phyloP scores from a whole-genome alignment of 2,888 invertebrate genomes.

The Zelleria hepariella region DNA sequence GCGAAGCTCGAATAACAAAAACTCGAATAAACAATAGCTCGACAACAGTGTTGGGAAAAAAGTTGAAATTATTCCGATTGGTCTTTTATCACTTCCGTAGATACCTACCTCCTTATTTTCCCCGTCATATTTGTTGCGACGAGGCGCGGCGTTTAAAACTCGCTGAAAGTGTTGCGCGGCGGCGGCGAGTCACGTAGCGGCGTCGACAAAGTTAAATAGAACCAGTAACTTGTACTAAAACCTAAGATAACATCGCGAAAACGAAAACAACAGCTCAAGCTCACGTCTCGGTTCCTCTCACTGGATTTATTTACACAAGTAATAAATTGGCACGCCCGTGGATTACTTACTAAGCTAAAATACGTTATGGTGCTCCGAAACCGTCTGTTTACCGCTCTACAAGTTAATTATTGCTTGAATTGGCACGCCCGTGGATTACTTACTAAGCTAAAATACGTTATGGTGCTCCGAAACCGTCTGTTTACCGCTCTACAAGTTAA shows the following conservation, averaged over 20 bases:
- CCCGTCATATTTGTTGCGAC: too few relatives aligned
- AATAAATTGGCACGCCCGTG: constrained; percentile 3
- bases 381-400: constrained; percentile 18
- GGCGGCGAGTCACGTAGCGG: background rate
- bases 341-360: constrained; percentile 3
- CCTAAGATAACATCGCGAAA: constrained; percentile 9
- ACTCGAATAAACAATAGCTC: too few relatives aligned
- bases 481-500: constrained; percentile 25
- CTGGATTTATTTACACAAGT: constrained; percentile 9
- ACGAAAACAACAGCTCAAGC: background rate
- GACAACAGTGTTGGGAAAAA: too few relatives aligned
- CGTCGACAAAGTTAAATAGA: background rate
- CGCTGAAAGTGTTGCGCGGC: background rate
- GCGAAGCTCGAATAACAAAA: too few relatives aligned
- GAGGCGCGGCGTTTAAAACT: background rate
- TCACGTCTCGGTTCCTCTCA: background rate
- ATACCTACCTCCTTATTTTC: too few relatives aligned
- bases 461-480: constrained; percentile 12
- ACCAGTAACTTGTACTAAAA: constrained; percentile 1
- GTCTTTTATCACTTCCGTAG: too few relatives aligned
- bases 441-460: constrained; percentile 3
- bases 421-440: constrained; percentile 1
- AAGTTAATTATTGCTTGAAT: constrained; percentile 28
- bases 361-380: constrained; percentile 8
- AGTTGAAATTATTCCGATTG: too few relatives aligned